Conservation (phyloP, 2,797 vertebrate genomes). For the Carapus acus region DNA sequence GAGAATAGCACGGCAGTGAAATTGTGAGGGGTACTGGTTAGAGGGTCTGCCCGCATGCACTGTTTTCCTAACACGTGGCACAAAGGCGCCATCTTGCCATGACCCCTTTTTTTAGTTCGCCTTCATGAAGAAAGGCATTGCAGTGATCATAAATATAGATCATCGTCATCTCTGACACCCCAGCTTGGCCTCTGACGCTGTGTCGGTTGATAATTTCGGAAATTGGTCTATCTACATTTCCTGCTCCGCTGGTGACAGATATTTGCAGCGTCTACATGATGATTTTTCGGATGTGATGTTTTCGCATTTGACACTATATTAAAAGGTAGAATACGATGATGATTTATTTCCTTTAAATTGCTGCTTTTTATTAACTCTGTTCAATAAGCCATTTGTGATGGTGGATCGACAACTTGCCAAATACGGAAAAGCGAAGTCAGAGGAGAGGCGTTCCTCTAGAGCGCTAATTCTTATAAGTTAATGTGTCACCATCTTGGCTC, state of each 20-base stretch:
- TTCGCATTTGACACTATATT: not conserved
- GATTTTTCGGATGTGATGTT: conserved; percentile 4
- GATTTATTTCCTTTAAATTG: not conserved
- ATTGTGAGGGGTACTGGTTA: conserved; percentile 43
- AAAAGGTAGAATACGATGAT: not conserved
- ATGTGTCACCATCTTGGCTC: not conserved
- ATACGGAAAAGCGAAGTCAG: not conserved
- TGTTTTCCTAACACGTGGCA: conserved; percentile 68
- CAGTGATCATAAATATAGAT: conserved; percentile 1
- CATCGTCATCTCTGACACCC: conserved; percentile 5
- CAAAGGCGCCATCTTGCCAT: conserved; percentile 69
- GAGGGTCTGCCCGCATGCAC: conserved; percentile 51
- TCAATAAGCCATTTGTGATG: no score
- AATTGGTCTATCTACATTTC: conserved; percentile 5
- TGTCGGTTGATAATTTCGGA: not conserved
- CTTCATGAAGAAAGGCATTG: conserved; percentile 17
- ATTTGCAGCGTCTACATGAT: conserved; percentile 3
- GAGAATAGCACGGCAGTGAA: conserved; percentile 29
- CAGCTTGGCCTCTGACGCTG: not conserved
- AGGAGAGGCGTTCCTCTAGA: not conserved
- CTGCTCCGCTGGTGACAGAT: conserved; percentile 2
- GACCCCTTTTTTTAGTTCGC: conserved; percentile 42
- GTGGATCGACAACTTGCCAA: not conserved
- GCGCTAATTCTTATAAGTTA: not conserved
- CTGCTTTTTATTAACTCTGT: not conserved